Conservation (phyloP, 2,888 invertebrate species). For the Ectemnius continuus region DNA sequence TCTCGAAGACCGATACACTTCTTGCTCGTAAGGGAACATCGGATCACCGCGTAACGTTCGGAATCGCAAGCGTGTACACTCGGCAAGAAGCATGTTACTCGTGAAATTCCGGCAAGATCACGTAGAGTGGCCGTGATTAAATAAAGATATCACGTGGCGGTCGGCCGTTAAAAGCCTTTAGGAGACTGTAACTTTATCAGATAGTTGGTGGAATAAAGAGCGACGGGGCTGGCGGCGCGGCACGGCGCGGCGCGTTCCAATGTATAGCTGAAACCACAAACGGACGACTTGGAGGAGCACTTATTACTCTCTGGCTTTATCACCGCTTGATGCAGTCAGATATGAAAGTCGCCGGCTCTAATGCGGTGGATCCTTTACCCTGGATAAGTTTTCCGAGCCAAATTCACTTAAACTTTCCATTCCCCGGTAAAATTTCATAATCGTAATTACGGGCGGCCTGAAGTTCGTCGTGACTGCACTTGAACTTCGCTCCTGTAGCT, state of each 20-base stretch:
- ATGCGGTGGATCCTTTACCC: background rate
- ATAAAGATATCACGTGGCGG: constrained; percentile 60
- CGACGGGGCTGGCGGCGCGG: no score
- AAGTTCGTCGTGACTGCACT: no score
- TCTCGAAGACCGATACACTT: constrained; percentile 11
- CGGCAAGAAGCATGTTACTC: constrained; percentile 27
- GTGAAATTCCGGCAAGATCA: constrained; percentile 53
- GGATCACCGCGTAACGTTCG: constrained; percentile 8
- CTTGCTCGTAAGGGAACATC: constrained; percentile 22
- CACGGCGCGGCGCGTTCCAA: no score
- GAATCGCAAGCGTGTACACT: background rate
- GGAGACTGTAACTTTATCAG: constrained; percentile 58
- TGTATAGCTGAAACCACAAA: no score
- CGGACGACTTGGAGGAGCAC: constrained; percentile 20
- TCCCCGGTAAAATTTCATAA: no score
- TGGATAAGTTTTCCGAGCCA: background rate
- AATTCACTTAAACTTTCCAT: no score
- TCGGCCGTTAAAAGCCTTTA: constrained; percentile 57
- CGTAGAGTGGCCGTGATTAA: constrained; percentile 46
- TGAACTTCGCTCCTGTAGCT: no score
- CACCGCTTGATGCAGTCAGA: constrained; percentile 24
- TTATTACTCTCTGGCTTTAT: constrained; percentile 45
- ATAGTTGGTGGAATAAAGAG: constrained; percentile 44
- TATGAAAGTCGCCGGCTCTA: no score
- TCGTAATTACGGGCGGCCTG: no score